phyloP scores from a whole-genome alignment of 2,797 vertebrate genomes.

The Sebastes nivosus region DNA sequence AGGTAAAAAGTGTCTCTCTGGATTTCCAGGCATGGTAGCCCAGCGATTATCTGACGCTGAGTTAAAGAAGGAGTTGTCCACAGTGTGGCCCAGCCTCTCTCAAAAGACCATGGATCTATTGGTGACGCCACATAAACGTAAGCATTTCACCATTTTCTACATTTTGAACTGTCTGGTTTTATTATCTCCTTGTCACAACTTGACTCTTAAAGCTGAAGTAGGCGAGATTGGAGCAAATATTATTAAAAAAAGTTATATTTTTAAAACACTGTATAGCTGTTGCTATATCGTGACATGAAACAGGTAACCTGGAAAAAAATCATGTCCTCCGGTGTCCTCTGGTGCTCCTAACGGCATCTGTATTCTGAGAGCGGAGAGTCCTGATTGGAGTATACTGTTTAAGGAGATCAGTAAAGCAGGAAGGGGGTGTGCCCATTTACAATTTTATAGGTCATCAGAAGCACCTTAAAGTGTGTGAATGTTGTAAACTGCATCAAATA shows the following conservation, averaged over 20 bases:
- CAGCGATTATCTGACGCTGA: constrained; percentile 91
- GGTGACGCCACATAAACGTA: constrained; percentile 95
- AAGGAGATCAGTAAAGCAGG: background rate
- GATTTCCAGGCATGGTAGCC: constrained; percentile 84
- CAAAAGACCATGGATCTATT: constrained; percentile 93
- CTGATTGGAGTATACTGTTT: too few species aligned
- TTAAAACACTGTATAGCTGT: too few species aligned
- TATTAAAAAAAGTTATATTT: too few species aligned
- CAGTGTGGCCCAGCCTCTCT: constrained; percentile 94
- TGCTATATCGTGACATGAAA: too few species aligned
- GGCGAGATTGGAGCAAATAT: too few species aligned
- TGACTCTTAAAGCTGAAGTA: background rate
- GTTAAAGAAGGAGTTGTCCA: constrained; percentile 90
- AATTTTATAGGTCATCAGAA: too few species aligned
- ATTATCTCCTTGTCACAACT: background rate
- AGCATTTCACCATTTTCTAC: constrained; percentile 42
- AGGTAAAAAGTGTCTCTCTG: background rate
- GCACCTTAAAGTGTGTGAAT: too few species aligned
- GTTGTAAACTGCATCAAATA: background rate
- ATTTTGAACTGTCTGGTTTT: background rate
- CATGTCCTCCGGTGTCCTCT: too few species aligned
- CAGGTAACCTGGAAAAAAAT: too few species aligned
- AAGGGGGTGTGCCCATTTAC: background rate
- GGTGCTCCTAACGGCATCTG: too few species aligned
- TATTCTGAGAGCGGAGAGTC: too few species aligned